Percentiles rank a stretch among this genome's conserved stretches.
These are phyloP conservation scores for Habropoda laboriosa DNA, from an alignment of 1,140 invertebrate species.

Conservation along the genomic window DNA sequence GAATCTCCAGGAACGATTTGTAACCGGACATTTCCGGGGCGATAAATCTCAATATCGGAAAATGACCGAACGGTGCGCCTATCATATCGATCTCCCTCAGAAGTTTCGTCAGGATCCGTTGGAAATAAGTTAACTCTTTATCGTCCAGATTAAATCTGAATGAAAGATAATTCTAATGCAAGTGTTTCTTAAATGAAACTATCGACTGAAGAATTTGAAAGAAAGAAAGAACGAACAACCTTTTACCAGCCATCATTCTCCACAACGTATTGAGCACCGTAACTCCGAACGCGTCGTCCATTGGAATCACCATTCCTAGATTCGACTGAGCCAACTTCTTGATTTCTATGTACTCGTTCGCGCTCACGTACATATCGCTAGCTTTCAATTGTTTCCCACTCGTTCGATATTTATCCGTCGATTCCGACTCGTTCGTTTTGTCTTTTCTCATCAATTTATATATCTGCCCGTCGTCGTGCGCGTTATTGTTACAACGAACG, in stretches of 20 bases:
- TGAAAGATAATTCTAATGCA: background rate
- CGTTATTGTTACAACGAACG: slow-evolving; percentile 23
- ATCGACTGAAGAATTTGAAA: no score
- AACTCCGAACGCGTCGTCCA: slow-evolving; percentile 88
- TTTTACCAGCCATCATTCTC: slow-evolving; percentile 91
- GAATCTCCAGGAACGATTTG: slow-evolving; percentile 86
- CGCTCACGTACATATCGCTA: slow-evolving; percentile 75
- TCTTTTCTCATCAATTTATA: slow-evolving; percentile 63
- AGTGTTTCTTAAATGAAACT: no score
- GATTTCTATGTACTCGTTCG: slow-evolving; percentile 71
- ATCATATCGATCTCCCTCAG: slow-evolving; percentile 90
- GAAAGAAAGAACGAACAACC: slow-evolving; percentile 72
- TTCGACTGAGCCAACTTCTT: slow-evolving; percentile 61
- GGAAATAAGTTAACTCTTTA: slow-evolving; percentile 85
- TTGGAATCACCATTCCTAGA: slow-evolving; percentile 81
- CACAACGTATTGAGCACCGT: slow-evolving; percentile 93
- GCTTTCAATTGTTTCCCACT: slow-evolving; percentile 57
- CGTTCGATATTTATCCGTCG: background rate
- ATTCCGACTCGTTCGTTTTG: slow-evolving; percentile 41
- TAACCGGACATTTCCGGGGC: slow-evolving; percentile 90
- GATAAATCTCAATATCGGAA: slow-evolving; percentile 88
- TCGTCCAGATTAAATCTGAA: slow-evolving; percentile 86
- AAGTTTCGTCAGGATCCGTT: slow-evolving; percentile 86
- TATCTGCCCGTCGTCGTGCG: slow-evolving; percentile 67
- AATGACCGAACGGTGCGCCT: slow-evolving; percentile 89